Conservation (phyloP, 1,140 invertebrate genomes). For the Aleiodes sp. region DNA sequence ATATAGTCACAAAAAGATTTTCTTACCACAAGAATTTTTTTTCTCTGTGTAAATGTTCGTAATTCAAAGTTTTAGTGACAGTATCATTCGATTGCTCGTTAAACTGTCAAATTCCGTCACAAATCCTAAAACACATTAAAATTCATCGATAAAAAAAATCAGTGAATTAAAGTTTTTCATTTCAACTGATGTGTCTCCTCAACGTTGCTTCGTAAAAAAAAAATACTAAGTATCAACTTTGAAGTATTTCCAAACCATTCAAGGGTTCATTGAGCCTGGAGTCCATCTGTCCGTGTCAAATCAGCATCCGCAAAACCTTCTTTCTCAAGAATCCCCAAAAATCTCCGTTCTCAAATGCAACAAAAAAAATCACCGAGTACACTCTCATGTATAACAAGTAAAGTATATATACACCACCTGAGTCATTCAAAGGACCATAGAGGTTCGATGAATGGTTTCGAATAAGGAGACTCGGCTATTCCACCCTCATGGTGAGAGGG, state of each 20-base stretch:
- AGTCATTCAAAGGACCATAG: conserved; percentile 15
- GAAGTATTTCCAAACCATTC: conserved; percentile 4
- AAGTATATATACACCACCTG: conserved; percentile 35
- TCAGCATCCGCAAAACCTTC: conserved; percentile 36
- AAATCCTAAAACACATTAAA: no score
- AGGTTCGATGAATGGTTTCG: background rate
- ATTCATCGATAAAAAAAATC: no score
- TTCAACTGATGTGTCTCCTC: no score
- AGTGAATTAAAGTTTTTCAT: no score
- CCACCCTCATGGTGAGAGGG: background rate
- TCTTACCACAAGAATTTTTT: no score
- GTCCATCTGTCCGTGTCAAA: conserved; percentile 52
- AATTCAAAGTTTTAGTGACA: no score
- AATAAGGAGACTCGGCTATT: background rate
- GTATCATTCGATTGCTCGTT: no score
- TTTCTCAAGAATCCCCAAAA: conserved; percentile 4
- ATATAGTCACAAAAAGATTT: no score
- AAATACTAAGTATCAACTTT: conserved; percentile 5
- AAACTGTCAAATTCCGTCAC: no score
- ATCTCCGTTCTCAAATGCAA: conserved; percentile 10
- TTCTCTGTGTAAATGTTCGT: no score
- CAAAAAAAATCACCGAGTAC: conserved; percentile 13
- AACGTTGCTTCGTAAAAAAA: no score
- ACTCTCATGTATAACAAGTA: conserved; percentile 27
- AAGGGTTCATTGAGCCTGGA: conserved; percentile 7